Conservation (phyloP, 2,888 invertebrate species). For the Epinotia demarniana region DNA sequence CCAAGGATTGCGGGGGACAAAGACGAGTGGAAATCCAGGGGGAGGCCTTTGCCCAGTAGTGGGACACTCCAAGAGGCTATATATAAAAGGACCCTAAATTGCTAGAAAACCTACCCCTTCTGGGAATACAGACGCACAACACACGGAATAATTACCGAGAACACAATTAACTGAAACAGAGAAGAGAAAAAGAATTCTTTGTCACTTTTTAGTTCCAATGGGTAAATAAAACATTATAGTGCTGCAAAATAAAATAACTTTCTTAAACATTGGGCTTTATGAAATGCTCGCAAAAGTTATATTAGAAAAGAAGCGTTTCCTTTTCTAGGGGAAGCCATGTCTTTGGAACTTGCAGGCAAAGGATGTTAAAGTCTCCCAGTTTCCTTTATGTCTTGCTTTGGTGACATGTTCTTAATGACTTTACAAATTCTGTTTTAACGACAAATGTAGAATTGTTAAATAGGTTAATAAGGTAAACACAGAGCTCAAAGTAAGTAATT, state of each 20-base stretch:
- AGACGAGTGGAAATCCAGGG: no score
- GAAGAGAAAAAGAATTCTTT: no score
- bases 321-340: slow-evolving; percentile 51
- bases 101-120: no score
- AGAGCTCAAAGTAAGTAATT: no score
- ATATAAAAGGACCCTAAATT: no score
- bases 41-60: no score
- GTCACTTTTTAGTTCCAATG: slow-evolving; percentile 8
- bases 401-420: slow-evolving; percentile 33
- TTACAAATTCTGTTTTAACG: neutral
- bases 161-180: neutral
- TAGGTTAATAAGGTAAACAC: no score
- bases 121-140: no score
- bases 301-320: slow-evolving; percentile 54
- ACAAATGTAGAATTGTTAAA: neutral
- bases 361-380: slow-evolving; percentile 38
- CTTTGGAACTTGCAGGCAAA: slow-evolving; percentile 41
- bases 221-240: slow-evolving; percentile 37
- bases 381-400: slow-evolving; percentile 25
- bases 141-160: neutral
- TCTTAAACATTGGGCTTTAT: slow-evolving; percentile 50
- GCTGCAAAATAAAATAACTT: slow-evolving; percentile 46
- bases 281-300: slow-evolving; percentile 52
- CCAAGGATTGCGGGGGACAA: no score
- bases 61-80: no score